Percentiles rank a stretch among this genome's conserved stretches.
phyloP scores from a whole-genome alignment of 2,888 invertebrate species.

The Drosophila anomalata region DNA sequence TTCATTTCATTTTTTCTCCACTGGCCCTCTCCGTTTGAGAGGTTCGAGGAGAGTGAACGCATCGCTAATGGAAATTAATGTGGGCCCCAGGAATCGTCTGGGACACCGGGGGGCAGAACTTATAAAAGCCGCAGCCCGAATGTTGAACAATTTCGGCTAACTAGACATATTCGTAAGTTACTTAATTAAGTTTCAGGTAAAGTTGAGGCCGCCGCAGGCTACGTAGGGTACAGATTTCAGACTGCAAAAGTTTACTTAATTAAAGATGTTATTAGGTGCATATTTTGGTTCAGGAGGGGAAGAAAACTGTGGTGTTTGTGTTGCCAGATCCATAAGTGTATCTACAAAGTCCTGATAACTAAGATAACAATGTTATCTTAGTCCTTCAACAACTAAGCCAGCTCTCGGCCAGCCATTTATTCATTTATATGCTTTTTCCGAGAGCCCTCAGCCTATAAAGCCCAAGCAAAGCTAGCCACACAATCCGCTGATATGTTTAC shows the following conservation, averaged over 20 bases:
- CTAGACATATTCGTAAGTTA: conserved; percentile 51
- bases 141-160: conserved; percentile 45
- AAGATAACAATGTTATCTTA: neutral
- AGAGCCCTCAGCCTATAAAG: conserved; percentile 7
- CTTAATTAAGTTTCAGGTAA: conserved; percentile 58
- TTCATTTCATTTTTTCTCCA: conserved; percentile 31
- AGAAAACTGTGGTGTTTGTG: neutral
- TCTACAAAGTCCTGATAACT: too few relatives aligned
- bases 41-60: conserved; percentile 30
- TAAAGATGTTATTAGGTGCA: conserved; percentile 16
- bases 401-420: neutral
- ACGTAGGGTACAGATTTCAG: conserved; percentile 29
- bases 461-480: conserved; percentile 27
- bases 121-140: conserved; percentile 2
- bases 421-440: conserved; percentile 4
- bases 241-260: conserved; percentile 25
- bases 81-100: conserved; percentile 2
- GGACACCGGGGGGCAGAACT: neutral
- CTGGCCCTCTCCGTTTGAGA: conserved; percentile 2
- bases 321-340: too few relatives aligned
- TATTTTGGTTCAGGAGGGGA: neutral
- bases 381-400: neutral
- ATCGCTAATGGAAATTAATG: conserved; percentile 67
- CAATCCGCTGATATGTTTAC: conserved; percentile 47
- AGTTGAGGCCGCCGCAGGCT: conserved; percentile 25